phyloP scores from a whole-genome alignment of 2,113 vertebrate genomes.

The Tachysurus fulvidraco region DNA sequence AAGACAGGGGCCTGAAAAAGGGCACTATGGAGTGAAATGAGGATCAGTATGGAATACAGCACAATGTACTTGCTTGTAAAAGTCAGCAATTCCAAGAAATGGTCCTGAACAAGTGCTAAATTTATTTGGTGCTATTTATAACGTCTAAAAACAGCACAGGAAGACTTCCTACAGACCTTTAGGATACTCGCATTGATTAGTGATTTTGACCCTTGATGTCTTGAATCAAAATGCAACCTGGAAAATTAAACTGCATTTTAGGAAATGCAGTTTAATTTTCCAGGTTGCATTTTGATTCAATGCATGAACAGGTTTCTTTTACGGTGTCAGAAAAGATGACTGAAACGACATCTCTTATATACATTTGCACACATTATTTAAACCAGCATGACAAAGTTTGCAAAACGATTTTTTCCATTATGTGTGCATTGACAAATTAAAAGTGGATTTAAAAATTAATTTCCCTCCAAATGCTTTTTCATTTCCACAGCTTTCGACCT shows the following conservation, averaged over 20 bases:
- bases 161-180: neutral
- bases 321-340: neutral
- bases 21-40: neutral
- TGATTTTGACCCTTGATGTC: neutral
- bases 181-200: neutral
- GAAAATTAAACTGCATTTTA: neutral
- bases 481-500: neutral
- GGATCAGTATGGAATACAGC: neutral
- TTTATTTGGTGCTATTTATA: neutral
- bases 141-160: neutral
- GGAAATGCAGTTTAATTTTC: no score
- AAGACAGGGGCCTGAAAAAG: neutral
- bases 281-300: no score
- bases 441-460: neutral
- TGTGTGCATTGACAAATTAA: neutral
- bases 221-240: neutral
- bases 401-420: neutral
- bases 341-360: neutral
- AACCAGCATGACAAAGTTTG: constrained; percentile 1
- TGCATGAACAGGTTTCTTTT: no score
- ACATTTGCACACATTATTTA: neutral
- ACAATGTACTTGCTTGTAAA: neutral
- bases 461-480: neutral
- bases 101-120: neutral
- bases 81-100: neutral